Base-by-base conservation (phyloP, 2,113 vertebrate species). In the Sylvicapra grimmia region DNA sequence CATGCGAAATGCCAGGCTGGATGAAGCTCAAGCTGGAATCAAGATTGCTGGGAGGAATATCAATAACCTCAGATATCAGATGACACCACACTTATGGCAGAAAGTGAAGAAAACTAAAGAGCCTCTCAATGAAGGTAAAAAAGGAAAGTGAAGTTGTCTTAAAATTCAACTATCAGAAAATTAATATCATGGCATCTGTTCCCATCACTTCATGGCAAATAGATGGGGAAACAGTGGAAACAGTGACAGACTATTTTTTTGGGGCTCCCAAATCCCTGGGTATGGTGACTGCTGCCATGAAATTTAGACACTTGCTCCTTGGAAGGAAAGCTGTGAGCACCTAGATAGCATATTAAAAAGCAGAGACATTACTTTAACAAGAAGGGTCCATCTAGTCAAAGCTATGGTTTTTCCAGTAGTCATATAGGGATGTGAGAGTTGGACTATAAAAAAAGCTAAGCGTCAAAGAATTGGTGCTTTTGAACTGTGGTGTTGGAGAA, bases 211-310 rank as follows among this genome's bases (percentile, higher is more conserved):
- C 65, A 72, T 72, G n/a, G 65, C 65, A 72, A 11, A 72, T 72
- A 36, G n/a, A 36, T 72, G 65, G 18, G n/a, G 65, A 36, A 72
- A 72, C 9, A 72, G 18, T 21, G 9, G 65, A 72, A 72, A 72
- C 11, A 72, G 9, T 72, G 65, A 21, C n/a, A 36, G n/a, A 21
- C n/a, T 36, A 1, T 21, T 11, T 72, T 21, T 0, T 0, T 0
- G 65, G 65, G n/a, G 4, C 65, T 72, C n/a, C 4, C 36, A 21
- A 72, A 72, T 72, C 65, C n/a, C 65, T 72, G 65, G n/a, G 1
- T 36, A 36, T 36, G 65, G 65, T 36, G 33, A 36, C 33, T 21
- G 65, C n/a, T 11, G 18, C 65, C n/a, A 68, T 68, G 65, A 68
- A 68, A 19, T 68, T 68, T 19, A 68, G 65, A 36, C n/a, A 68